A percentile compares a stretch with the other conserved stretches of the same genome.
Evolutionary conservation across 2,113 vertebrate genomes (phyloP).

Genomic region (Nyctereutes procyonoides): DNA sequence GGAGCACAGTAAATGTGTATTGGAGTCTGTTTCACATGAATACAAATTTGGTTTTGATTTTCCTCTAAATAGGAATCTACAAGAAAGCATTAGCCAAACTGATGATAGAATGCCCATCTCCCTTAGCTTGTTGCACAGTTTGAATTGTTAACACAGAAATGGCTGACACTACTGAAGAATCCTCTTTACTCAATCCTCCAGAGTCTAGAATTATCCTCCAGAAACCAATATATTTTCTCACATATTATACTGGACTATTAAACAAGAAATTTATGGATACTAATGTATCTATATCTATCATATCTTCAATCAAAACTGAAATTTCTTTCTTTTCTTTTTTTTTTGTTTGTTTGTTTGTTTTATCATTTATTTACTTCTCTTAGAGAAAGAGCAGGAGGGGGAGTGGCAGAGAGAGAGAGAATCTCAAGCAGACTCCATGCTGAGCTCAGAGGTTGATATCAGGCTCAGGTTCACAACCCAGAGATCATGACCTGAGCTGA

Average conservation of each 20-base stretch:
- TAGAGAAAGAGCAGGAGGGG: not conserved
- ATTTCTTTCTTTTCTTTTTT: not conserved
- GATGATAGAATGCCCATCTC: not conserved
- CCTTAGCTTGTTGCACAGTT: not conserved
- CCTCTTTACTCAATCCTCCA: not conserved
- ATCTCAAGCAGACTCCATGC: not conserved
- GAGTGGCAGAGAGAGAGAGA: not conserved
- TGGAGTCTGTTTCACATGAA: slow-evolving; percentile 43
- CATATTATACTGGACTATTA: not conserved
- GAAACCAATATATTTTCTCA: not conserved
- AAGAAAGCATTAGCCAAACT: not conserved
- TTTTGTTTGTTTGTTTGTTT: not conserved
- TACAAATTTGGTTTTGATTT: slow-evolving; percentile 57
- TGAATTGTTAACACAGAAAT: not conserved
- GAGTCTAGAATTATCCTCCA: not conserved
- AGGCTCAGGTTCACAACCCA: not conserved
- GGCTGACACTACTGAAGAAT: not conserved
- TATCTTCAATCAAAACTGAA: not conserved
- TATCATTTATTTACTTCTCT: not conserved
- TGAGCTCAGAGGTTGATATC: not conserved
- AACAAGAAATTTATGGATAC: not conserved
- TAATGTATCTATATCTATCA: not conserved
- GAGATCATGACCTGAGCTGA: not conserved
- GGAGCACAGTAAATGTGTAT: not conserved
- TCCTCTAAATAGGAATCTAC: slow-evolving; percentile 43